Evolutionary conservation across 1,140 invertebrate species (phyloP).

Genomic region (Epicauta chinensis): DNA sequence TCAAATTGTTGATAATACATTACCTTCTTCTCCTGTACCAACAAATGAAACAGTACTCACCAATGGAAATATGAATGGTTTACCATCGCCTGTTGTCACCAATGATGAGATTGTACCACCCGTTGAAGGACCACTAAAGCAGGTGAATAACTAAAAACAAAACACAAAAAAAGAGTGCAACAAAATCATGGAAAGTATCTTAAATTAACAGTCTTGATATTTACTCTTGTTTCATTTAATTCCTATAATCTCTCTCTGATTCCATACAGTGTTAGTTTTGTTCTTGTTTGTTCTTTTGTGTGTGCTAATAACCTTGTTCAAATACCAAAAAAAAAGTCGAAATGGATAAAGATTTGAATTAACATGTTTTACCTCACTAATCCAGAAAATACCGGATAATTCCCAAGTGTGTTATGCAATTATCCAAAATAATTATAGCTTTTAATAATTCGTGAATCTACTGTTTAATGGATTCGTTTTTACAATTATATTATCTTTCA

Average conservation of each 20-base stretch:
- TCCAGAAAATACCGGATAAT: too few relatives aligned
- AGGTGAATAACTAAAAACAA: slow-evolving; percentile 39
- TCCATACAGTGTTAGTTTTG: not conserved
- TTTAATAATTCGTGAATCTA: too few relatives aligned
- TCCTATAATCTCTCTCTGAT: slow-evolving; percentile 1
- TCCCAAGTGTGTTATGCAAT: too few relatives aligned
- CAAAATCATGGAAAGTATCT: slow-evolving; percentile 8
- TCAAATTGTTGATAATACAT: slow-evolving; percentile 9
- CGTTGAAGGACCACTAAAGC: slow-evolving; percentile 39
- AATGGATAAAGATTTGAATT: slow-evolving; percentile 4
- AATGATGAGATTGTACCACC: slow-evolving; percentile 25
- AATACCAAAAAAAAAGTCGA: not conserved
- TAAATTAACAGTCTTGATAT: slow-evolving; percentile 20
- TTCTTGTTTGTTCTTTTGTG: slow-evolving; percentile 7
- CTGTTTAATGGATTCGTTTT: too few relatives aligned
- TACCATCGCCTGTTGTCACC: slow-evolving; percentile 25
- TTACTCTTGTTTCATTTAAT: slow-evolving; percentile 7
- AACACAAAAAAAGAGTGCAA: slow-evolving; percentile 7
- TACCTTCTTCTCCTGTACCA: slow-evolving; percentile 6
- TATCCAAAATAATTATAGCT: too few relatives aligned
- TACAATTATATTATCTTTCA: slow-evolving; percentile 7
- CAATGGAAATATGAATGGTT: slow-evolving; percentile 39
- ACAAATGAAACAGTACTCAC: slow-evolving; percentile 24
- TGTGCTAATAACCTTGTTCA: slow-evolving; percentile 15
- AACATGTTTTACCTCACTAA: slow-evolving; percentile 16